These are phyloP conservation scores for Epirrhoe alternata DNA, from an alignment of 2,888 invertebrate species.

Conservation along the genomic window DNA sequence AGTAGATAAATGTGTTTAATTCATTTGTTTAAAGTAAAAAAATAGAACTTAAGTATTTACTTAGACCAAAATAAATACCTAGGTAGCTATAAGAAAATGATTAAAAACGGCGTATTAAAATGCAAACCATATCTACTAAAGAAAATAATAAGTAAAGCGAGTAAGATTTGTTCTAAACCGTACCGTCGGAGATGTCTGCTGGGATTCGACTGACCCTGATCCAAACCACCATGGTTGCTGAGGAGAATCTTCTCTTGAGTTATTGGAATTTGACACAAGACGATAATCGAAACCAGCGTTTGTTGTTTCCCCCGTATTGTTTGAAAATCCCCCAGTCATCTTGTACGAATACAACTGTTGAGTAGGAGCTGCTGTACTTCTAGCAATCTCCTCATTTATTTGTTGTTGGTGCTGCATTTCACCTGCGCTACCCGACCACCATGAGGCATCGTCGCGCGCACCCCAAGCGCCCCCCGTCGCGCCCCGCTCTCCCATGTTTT, in stretches of 20 bases:
- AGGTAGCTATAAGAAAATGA: no score
- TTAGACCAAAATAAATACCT: no score
- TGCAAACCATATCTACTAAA: no score
- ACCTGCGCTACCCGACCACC: constrained; percentile 82
- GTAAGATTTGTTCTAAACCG: constrained; percentile 26
- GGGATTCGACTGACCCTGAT: constrained; percentile 85
- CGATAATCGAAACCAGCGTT: constrained; percentile 90
- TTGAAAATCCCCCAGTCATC: constrained; percentile 93
- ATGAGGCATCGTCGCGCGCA: constrained; percentile 85
- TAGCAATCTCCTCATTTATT: constrained; percentile 78
- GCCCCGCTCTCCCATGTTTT: constrained; percentile 82
- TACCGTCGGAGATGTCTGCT: constrained; percentile 80
- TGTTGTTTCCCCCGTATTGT: constrained; percentile 87
- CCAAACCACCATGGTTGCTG: constrained; percentile 91
- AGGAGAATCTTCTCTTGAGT: constrained; percentile 74
- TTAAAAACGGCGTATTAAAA: no score
- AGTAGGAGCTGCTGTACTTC: constrained; percentile 77
- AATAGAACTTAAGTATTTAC: no score
- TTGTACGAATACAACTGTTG: constrained; percentile 94
- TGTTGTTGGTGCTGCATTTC: constrained; percentile 82
- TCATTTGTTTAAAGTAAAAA: no score
- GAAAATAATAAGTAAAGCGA: no score
- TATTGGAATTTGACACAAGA: constrained; percentile 86
- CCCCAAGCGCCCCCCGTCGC: constrained; percentile 85
- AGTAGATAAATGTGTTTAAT: no score